Evolutionary conservation across 2,113 vertebrate species (phyloP), one percentile per base, ranked within the genome.

Genomic region (Microtus ochrogaster): DNA sequence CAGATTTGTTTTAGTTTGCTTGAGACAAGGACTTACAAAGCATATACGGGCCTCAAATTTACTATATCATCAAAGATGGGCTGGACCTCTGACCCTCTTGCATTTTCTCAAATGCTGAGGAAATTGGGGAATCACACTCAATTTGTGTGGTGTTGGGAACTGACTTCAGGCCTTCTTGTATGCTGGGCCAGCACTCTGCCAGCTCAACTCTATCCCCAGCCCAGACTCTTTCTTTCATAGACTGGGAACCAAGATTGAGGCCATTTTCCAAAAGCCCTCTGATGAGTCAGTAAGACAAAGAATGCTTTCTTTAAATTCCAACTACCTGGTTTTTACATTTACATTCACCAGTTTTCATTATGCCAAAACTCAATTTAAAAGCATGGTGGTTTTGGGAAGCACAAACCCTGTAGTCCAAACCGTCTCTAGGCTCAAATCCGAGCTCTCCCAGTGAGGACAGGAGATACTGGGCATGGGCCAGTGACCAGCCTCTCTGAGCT

Each of bases 381-480:
- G 89, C 0, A 0, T 36, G 30, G 81, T 65, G 89, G 91, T 82
- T 73, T 81, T 7, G 5, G 28, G 63, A 91, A 84, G 70, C 79
- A 44, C 82, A 55, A 73, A 63, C 61, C 47, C 47, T 70, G 70
- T 41, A 28, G 79, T 13, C 22, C 88, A 89, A 79, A 58, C 72
- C 41, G 70, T 97, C 93, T 96, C 94, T 90, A 66, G 89, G 86
- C 72, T 96, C 82, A 89, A 77, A 86, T 78, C 66, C 77, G 66
- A 72, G 22, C 41, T 74, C 76, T 61, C 49, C 61, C 41, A 55
- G 22, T 8, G 39, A 63, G 76, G 52, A 47, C 36, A 63, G 89
- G 39, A 52, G 83, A 76, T 91, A 26, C 41, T 3, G 21, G 21
- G 85, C 41, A 52, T 49, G 24, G 68, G 49, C 73, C 52, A 65